phyloP scores from a whole-genome alignment of 2,113 vertebrate species.

The Thunnus maccoyii region DNA sequence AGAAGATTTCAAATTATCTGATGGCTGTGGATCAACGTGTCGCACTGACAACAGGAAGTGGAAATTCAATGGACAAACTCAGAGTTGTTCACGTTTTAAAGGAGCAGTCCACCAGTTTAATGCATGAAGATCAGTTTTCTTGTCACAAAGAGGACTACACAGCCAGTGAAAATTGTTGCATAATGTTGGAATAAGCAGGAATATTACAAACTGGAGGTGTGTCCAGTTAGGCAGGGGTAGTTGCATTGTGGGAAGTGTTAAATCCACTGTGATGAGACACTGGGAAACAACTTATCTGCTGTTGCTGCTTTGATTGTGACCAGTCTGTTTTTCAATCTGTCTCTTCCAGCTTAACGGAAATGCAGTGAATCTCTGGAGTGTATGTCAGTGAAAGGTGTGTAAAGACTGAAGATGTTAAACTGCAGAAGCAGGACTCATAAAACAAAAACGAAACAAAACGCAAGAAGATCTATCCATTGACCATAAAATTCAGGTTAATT shows the following conservation, averaged over 20 bases:
- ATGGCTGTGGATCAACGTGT: neutral
- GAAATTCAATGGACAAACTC: neutral
- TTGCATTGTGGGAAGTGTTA: neutral
- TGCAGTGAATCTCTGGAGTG: no score
- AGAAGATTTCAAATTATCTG: neutral
- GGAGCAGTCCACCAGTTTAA: neutral
- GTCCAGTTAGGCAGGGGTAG: no score
- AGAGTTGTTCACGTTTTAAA: conserved; percentile 10
- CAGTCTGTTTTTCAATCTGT: no score
- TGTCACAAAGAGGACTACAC: neutral
- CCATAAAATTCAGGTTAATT: no score
- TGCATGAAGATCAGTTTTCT: neutral
- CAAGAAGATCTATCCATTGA: no score
- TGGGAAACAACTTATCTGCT: no score
- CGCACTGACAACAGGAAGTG: neutral
- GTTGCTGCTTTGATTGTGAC: no score
- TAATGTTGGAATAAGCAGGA: neutral
- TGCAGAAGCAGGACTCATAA: no score
- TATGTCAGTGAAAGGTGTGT: no score
- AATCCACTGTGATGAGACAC: neutral
- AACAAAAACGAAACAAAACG: no score
- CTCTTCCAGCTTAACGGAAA: no score
- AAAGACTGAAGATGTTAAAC: no score
- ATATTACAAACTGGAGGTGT: neutral
- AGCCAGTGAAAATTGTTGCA: neutral